Evolutionary conservation across 2,113 vertebrate genomes (phyloP).

Genomic region (Myiopsitta monachus): DNA sequence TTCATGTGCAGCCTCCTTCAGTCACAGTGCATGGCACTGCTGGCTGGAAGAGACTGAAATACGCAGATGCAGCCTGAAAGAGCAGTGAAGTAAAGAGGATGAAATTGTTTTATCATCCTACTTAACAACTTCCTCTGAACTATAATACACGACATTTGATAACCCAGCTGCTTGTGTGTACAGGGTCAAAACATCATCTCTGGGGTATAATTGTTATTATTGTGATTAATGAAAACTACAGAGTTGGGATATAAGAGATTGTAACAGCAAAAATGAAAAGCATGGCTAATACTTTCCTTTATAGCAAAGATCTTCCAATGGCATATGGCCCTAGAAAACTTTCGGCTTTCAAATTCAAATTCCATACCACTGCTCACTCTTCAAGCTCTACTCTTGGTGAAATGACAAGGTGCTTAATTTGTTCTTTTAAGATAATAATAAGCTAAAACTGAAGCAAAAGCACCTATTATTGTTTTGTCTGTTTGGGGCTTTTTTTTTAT

Average conservation of each 20-base stretch:
- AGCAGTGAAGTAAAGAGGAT: neutral
- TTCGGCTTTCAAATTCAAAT: neutral
- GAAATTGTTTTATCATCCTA: neutral
- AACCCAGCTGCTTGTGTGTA: neutral
- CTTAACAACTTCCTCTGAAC: neutral
- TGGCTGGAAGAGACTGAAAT: neutral
- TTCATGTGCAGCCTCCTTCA: neutral
- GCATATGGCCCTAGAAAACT: neutral
- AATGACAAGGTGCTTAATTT: neutral
- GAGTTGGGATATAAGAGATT: neutral
- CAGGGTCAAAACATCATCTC: neutral
- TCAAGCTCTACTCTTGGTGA: neutral
- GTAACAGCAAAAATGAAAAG: neutral
- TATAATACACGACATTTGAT: neutral
- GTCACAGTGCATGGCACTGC: fast-evolving
- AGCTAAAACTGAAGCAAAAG: neutral
- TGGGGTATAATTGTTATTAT: neutral
- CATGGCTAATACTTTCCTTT: neutral
- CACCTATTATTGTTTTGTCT: neutral
- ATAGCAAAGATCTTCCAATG: neutral
- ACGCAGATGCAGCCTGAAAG: neutral
- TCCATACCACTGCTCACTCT: neutral
- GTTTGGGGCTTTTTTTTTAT: neutral
- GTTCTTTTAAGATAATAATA: neutral
- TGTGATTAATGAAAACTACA: neutral